phyloP scores from a whole-genome alignment of 2,113 vertebrate species.

The Lota lota region DNA sequence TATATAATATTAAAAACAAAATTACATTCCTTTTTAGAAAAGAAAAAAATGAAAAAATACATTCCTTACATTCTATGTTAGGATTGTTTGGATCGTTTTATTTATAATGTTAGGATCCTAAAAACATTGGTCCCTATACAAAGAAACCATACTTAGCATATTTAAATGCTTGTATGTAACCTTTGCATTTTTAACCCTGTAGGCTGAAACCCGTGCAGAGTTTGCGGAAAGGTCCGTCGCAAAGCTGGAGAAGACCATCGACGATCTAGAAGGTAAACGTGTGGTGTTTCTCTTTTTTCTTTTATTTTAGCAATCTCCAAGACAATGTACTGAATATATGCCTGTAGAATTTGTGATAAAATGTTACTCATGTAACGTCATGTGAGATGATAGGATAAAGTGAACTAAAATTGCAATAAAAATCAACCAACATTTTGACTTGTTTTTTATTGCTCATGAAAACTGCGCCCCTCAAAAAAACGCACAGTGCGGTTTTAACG shows the following conservation, averaged over 20 bases:
- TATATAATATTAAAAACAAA: no score
- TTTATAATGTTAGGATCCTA: no score
- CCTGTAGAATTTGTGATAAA: background rate
- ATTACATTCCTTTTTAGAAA: no score
- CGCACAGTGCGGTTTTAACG: background rate
- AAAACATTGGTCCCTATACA: background rate
- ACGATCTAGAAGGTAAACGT: slow-evolving; percentile 88
- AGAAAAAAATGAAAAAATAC: no score
- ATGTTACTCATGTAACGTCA: background rate
- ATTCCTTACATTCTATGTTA: no score
- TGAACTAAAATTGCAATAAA: no score
- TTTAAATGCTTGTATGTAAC: background rate
- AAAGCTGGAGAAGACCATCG: slow-evolving; percentile 94
- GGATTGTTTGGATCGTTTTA: no score
- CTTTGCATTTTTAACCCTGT: slow-evolving; percentile 10
- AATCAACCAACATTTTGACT: no score
- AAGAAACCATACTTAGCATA: background rate
- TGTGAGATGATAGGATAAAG: background rate
- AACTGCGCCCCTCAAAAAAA: background rate
- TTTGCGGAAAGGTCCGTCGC: slow-evolving; percentile 92
- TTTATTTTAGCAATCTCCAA: no score
- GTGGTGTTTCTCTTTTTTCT: background rate
- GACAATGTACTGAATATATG: slow-evolving; percentile 1
- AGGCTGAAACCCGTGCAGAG: slow-evolving; percentile 92
- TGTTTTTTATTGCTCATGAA: no score